Conservation (phyloP, 2,113 vertebrate genomes). For the Benitochromis conjunctus region DNA sequence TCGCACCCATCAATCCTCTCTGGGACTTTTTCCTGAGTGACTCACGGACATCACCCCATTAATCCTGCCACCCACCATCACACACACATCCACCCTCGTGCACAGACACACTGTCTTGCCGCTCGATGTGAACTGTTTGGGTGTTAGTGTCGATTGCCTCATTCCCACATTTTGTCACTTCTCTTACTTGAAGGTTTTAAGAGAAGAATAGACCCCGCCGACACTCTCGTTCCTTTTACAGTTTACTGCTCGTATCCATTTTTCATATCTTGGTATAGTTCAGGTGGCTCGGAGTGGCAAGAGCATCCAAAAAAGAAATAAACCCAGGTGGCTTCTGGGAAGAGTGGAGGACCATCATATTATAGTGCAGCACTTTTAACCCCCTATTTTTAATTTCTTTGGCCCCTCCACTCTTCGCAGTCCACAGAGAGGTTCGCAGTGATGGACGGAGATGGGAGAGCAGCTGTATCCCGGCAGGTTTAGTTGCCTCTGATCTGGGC, state of each 20-base stretch:
- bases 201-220: background rate
- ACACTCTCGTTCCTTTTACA: constrained; percentile 4
- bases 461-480: constrained; percentile 2
- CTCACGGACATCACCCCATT: constrained; percentile 50
- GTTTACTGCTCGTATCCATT: constrained; percentile 9
- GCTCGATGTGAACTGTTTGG: constrained; percentile 37
- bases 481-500: constrained; percentile 7
- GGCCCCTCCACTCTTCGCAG: constrained; percentile 48
- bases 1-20: constrained; percentile 52
- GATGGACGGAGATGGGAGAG: constrained; percentile 15
- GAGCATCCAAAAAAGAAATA: background rate
- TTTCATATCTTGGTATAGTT: constrained; percentile 38
- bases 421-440: constrained; percentile 15
- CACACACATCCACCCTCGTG: constrained; percentile 10
- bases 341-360: constrained; percentile 56
- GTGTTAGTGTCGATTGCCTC: constrained; percentile 9
- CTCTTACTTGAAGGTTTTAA: constrained; percentile 60
- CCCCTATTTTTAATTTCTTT: constrained; percentile 32
- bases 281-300: background rate
- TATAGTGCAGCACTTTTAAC: constrained; percentile 73
- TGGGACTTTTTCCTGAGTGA: constrained; percentile 48
- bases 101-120: constrained; percentile 23
- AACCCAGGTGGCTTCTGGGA: constrained; percentile 34
- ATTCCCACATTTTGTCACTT: constrained; percentile 20
- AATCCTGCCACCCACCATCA: constrained; percentile 49